Base-by-base conservation (phyloP, 1,140 invertebrate species). In the Neodiprion virginianus region DNA sequence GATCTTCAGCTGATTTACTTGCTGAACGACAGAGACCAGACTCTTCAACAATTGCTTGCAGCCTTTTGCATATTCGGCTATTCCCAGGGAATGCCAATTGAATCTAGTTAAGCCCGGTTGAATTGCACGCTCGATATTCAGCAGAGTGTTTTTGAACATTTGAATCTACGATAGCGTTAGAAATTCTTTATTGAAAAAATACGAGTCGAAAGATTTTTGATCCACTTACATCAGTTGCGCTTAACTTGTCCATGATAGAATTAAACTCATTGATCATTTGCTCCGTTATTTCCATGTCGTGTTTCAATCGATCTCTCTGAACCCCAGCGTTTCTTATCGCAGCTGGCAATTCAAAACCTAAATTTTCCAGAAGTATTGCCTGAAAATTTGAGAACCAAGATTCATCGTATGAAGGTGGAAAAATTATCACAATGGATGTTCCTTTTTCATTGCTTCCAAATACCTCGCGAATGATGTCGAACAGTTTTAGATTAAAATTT, bases 41-140 rank as follows among this genome's bases (percentile, higher is more conserved):
- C 92, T 91, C 48, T 90, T 90, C 12, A 92, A 74, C 72, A 91
- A 83, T 66, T 85, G 83, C 68, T 85, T 82, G 79, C 93, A 94
- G 28, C 88, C 88, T 0, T 86, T 77, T 12, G 92, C 90, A 82
- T 94, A 97, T 71, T 96, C 94, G 50, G 88, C 88, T 67, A 97
- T 96, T 12, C 93, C 93, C 4, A 97, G 88, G 0, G 95, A 95
- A 75, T 92, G 94, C 96, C 96, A 97, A 72, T 93, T 95, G 48
- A 96, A 92, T 48, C 96, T 90, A 8, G 92, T 93, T 0, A 95
- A 84, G 8, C 96, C 96, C 40, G 95, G 94, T 74, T 94, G 91
- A 71, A 98, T 94, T 66, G 93, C 90, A 28, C 93, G 90, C 80
- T 96, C 94, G 67, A 96, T 91, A 61, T 95, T 92, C 80, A 91